phyloP scores from a whole-genome alignment of 2,113 vertebrate species.

The Hassar affinis region DNA sequence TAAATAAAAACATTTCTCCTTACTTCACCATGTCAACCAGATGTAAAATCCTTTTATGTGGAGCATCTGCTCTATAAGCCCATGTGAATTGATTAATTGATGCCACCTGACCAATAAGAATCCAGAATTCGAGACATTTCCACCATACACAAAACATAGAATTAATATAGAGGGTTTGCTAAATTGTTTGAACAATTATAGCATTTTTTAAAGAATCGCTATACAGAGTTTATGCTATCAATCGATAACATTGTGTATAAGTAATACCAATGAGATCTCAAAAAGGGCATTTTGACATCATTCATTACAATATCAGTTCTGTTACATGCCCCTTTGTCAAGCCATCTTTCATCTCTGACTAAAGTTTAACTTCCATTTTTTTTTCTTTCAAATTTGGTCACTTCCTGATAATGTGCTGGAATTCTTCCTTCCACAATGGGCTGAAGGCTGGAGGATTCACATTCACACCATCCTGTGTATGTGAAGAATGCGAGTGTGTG shows the following conservation, averaged over 20 bases:
- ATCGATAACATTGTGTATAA: not conserved
- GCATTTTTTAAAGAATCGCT: not conserved
- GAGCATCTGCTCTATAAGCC: not conserved
- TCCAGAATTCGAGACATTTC: not conserved
- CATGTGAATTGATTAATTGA: not conserved
- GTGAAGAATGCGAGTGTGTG: constrained; percentile 29
- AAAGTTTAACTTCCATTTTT: not conserved
- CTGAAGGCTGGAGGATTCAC: constrained; percentile 23
- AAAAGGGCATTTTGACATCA: not conserved
- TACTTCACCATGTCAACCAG: not conserved
- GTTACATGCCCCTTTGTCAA: not conserved
- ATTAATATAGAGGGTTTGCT: not conserved
- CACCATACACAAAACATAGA: not conserved
- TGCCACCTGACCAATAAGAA: not conserved
- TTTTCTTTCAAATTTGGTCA: not conserved
- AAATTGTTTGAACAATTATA: not conserved
- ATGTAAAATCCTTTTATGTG: not conserved
- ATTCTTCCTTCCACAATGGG: constrained; percentile 26
- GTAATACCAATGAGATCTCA: not conserved
- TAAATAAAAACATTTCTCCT: not conserved
- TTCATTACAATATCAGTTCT: not conserved
- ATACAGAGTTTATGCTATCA: not conserved
- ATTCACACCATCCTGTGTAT: constrained; percentile 50
- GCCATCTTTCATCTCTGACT: not conserved
- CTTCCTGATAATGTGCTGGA: not conserved